Evolutionary conservation across 92 coral and sea anemone species (phyloP).

Genomic region (Paragorgia papillata): DNA sequence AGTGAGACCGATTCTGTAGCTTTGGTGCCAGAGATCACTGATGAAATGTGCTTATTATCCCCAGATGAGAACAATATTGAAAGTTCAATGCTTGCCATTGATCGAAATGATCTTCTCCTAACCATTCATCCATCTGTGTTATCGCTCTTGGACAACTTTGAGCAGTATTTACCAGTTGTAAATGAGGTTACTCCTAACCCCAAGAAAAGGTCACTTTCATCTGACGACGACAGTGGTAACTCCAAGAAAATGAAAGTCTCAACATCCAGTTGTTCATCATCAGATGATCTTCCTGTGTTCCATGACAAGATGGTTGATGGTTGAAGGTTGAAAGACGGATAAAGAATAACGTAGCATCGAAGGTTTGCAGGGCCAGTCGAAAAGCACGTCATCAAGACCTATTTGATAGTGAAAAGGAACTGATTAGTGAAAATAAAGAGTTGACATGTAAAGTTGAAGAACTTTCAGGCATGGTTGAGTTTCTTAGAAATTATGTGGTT

Average conservation of each 20-base stretch:
- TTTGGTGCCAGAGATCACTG: conserved; percentile 20
- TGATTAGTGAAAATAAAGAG: conserved; percentile 67
- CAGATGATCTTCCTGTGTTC: not conserved
- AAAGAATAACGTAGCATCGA: conserved; percentile 90
- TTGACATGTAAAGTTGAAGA: conserved; percentile 59
- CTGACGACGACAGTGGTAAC: too few relatives aligned
- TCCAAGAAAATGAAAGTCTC: too few relatives aligned
- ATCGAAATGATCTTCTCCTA: not conserved
- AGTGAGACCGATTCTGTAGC: conserved; percentile 2
- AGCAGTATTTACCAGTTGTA: not conserved
- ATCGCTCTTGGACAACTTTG: conserved; percentile 13
- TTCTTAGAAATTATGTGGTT: conserved; percentile 67
- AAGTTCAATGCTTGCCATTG: not conserved
- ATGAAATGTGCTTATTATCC: not conserved
- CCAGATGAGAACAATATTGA: not conserved
- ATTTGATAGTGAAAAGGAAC: conserved; percentile 72
- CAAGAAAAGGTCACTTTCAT: conserved; percentile 18
- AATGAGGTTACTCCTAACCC: not conserved
- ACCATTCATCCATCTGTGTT: conserved; percentile 1
- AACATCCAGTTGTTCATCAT: too few relatives aligned
- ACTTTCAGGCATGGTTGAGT: conserved; percentile 66
- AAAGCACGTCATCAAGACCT: conserved; percentile 71
- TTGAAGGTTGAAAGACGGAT: conserved; percentile 69
- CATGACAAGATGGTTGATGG: conserved; percentile 68
- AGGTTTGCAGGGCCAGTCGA: conserved; percentile 78